These are phyloP conservation scores for Meloidogyne exigua DNA, from an alignment of 1,140 invertebrate species.

Conservation along the genomic window DNA sequence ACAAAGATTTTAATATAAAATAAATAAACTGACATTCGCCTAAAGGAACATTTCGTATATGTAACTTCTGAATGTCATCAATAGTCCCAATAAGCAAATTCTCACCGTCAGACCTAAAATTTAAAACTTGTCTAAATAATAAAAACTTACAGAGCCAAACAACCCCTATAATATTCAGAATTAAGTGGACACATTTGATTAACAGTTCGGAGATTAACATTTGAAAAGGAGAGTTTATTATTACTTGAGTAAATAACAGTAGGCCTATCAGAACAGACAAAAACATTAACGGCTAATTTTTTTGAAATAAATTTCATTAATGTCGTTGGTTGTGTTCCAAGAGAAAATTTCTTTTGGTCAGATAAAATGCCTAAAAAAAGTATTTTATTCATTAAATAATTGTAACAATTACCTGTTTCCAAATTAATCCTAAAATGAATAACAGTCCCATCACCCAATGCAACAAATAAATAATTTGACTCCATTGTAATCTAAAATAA, in stretches of 20 bases:
- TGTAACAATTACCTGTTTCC: constrained; percentile 32
- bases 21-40: constrained; percentile 77
- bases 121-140: neutral
- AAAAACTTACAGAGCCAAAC: constrained; percentile 75
- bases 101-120: constrained; percentile 76
- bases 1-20: no score
- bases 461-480: constrained; percentile 69
- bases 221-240: constrained; percentile 97
- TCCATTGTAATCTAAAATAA: constrained; percentile 75
- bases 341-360: constrained; percentile 72
- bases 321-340: constrained; percentile 88
- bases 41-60: constrained; percentile 77
- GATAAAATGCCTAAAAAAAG: constrained; percentile 48
- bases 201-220: constrained; percentile 96
- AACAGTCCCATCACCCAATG: constrained; percentile 93
- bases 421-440: constrained; percentile 79
- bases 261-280: constrained; percentile 94
- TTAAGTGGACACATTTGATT: constrained; percentile 97
- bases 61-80: constrained; percentile 61
- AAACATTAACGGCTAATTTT: constrained; percentile 82
- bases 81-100: constrained; percentile 77
- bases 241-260: constrained; percentile 98
- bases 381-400: neutral
- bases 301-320: constrained; percentile 81
- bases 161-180: constrained; percentile 63